Base-by-base conservation (phyloP, 2,797 vertebrate genomes). In the Chelmon rostratus region DNA sequence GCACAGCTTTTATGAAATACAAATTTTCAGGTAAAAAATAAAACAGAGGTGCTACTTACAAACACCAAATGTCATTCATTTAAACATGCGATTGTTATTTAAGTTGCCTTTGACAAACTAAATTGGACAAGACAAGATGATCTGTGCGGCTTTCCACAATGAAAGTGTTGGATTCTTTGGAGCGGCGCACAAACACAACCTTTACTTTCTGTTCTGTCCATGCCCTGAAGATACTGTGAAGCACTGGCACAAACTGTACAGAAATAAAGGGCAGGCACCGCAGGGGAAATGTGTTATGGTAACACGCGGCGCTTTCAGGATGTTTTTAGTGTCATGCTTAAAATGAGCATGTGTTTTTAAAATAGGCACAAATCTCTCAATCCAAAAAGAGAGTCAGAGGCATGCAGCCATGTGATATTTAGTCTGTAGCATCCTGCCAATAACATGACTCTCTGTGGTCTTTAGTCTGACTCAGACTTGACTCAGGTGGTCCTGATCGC, bases 401-500 rank as follows among this genome's bases (percentile, higher is more conserved):
- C 74, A 52, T 8, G 72, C 68, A 79, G 86, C 73, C 82, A 54
- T 66, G 73, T 54, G 76, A 64, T 56, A 16, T 73, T 63, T 35
- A 62, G 65, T 73, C 54, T 78, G 78, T 8, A 78, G 70, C 79
- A 52, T 78, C 46, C 76, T 88, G 88, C 85, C 83, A 86, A 78
- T 58, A 78, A 57, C 68, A 59, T 35, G 83, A 80, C 83, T 85
- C 25, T 5, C 54, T 68, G 79, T 83, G 82, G 81, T 84, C 85
- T 84, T 16, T 4, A 37, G 38, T 83, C 72, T 88, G 90, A 88
- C 87, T 87, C 85, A 86, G 25, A 58, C 64, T 28, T 76, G 82
- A 83, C 69, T 90, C 81, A 82, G 83, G 82, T 79, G 85, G 69
- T 76, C 83, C 35, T 5, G 64, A 68, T 57, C 12, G 19, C n/a